Evolutionary conservation across 2,888 invertebrate genomes (phyloP).

Genomic region (Actias luna): DNA sequence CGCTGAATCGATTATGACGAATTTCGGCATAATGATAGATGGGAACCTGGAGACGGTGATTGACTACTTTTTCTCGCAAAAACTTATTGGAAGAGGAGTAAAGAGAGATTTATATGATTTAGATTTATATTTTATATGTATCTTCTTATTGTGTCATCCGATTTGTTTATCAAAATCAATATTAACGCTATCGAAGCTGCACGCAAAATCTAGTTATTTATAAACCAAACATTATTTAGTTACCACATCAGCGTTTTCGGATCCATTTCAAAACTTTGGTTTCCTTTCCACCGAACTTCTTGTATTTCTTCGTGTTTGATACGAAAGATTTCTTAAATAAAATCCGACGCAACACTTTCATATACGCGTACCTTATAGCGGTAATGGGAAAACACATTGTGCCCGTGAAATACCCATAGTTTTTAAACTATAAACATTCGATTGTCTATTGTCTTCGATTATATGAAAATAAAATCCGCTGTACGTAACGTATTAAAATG

Average conservation of each 20-base stretch:
- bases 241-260: slow-evolving; percentile 52
- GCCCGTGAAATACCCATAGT: slow-evolving; percentile 46
- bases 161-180: too few relatives aligned
- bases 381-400: slow-evolving; percentile 65
- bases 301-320: slow-evolving; percentile 52
- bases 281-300: slow-evolving; percentile 53
- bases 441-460: slow-evolving; percentile 19
- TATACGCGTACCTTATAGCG: slow-evolving; percentile 41
- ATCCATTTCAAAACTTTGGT: slow-evolving; percentile 59
- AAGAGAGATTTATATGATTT: too few relatives aligned
- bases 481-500: background rate
- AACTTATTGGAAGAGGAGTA: too few relatives aligned
- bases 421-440: slow-evolving; percentile 34
- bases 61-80: too few relatives aligned
- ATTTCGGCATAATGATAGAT: too few relatives aligned
- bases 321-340: slow-evolving; percentile 44
- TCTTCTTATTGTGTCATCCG: too few relatives aligned
- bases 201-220: background rate
- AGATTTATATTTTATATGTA: too few relatives aligned
- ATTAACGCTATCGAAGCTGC: too few relatives aligned
- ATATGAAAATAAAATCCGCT: background rate
- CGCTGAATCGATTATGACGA: too few relatives aligned
- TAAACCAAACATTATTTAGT: slow-evolving; percentile 32
- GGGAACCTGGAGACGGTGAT: too few relatives aligned
- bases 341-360: slow-evolving; percentile 50